Base-by-base conservation (phyloP, 2,888 invertebrate species). In the Galeopsomyia nigrocyanea region DNA sequence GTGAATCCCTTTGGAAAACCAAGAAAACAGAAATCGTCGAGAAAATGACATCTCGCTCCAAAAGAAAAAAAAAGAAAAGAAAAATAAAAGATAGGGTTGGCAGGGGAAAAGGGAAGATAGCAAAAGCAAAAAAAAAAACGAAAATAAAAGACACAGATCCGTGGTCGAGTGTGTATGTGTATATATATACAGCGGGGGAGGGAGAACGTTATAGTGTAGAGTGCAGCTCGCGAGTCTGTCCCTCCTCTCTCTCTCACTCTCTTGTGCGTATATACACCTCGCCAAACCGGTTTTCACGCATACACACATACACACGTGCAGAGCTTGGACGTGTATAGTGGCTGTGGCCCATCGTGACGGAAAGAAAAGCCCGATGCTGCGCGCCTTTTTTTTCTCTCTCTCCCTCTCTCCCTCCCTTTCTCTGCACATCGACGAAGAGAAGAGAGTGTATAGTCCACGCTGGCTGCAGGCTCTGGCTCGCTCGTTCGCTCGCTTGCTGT, bases 321-420 rank as follows among this genome's bases (percentile, higher is more conserved):
- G 26, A 26, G 13, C 39, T 39, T 10, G 16, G 16, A 17, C 19
- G 60, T 47, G 31, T 47, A 47, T 14, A 68, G 51, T 31, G 71
- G 71, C 26, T 26, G 26, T 26, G 26, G 60, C 73, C 76, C 80
- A 77, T 78, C 79, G 76, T 75, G 79, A 77, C 75, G 76, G 75
- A 75, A 77, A 78, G 78, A 77, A 79, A 81, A 81, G 66, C 80
- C 80, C 80, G 78, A 79, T 79, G 78, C 74, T 79, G 78, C 74
- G 79, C 77, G 26, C 46, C 26, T 53, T 77, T 74, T 79, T 73
- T 47, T 46, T 51, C 60, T 53, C 63, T 75, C 61, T 31, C 63
- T 74, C 70, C 51, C 74, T 62, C 63, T 60, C 53, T 17, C 66
- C 19, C 39, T 63, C 71, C 75, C 72, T 65, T 49, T 70, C 64